phyloP scores from a whole-genome alignment of 92 coral and sea anemone genomes.

The Scolanthus callimorphus region DNA sequence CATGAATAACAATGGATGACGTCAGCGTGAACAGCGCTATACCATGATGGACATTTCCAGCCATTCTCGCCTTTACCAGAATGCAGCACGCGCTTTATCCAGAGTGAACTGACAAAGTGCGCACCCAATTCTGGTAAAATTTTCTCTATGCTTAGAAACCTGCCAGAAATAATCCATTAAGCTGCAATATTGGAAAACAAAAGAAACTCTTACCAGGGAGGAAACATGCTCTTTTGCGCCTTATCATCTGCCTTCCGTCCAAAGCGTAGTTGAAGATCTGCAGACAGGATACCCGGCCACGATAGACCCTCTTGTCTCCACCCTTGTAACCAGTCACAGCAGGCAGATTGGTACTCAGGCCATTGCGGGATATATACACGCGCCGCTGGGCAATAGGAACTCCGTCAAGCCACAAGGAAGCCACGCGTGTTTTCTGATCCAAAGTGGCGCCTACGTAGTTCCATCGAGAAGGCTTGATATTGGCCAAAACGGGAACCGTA shows the following conservation, averaged over 20 bases:
- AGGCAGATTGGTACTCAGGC: slow-evolving; percentile 28
- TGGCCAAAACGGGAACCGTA: neutral
- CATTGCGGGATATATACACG: neutral
- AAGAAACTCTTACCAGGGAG: slow-evolving; percentile 1
- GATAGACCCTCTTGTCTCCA: slow-evolving; percentile 29
- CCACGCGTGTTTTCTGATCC: slow-evolving; percentile 7
- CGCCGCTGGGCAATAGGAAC: neutral
- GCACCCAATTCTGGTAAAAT: too few relatives aligned
- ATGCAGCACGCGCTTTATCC: too few relatives aligned
- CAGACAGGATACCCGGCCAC: slow-evolving; percentile 31
- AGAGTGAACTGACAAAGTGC: too few relatives aligned
- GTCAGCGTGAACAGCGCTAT: too few relatives aligned
- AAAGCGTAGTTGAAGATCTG: slow-evolving; percentile 28
- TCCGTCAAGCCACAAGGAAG: slow-evolving; percentile 15
- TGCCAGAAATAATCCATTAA: too few relatives aligned
- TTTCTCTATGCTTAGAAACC: too few relatives aligned
- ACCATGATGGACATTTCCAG: too few relatives aligned
- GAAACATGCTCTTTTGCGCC: slow-evolving; percentile 20
- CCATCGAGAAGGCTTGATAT: slow-evolving; percentile 14
- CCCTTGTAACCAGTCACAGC: slow-evolving; percentile 22
- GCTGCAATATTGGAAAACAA: too few relatives aligned
- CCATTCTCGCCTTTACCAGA: too few relatives aligned
- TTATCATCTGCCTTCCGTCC: slow-evolving; percentile 10
- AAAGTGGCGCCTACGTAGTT: slow-evolving; percentile 29
- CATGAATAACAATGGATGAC: too few relatives aligned